Percentiles rank a stretch among this genome's conserved stretches.
These are phyloP conservation scores for Palythoa grandiflora DNA, from an alignment of 92 coral and sea anemone genomes.

Conservation along the genomic window DNA sequence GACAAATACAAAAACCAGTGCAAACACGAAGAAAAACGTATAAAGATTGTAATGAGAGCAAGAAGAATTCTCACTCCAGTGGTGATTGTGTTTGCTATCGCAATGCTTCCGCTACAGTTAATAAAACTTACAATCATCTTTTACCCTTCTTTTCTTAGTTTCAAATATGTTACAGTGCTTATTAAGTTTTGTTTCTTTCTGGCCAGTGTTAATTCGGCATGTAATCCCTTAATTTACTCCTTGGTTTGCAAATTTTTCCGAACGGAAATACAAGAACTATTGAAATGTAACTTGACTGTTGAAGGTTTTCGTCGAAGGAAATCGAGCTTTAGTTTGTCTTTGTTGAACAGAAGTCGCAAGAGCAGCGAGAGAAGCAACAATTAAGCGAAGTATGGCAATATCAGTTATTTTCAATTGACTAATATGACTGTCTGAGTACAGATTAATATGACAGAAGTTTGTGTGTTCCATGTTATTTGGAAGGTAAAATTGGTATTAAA, in stretches of 20 bases:
- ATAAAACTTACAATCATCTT: background rate
- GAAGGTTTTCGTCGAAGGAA: background rate
- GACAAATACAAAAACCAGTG: background rate
- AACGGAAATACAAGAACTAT: background rate
- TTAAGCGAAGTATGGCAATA: background rate
- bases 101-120: background rate
- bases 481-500: too few species aligned
- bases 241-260: slow-evolving; percentile 10
- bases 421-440: too few species aligned
- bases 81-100: slow-evolving; percentile 11
- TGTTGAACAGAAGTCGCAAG: background rate
- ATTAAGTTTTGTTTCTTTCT: slow-evolving; percentile 7
- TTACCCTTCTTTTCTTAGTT: background rate
- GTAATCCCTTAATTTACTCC: slow-evolving; percentile 22
- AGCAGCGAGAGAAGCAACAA: slow-evolving; percentile 7
- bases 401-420: too few species aligned
- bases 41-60: slow-evolving; percentile 24
- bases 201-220: slow-evolving; percentile 16
- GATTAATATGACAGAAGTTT: too few species aligned
- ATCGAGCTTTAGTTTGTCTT: background rate
- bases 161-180: background rate
- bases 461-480: too few species aligned
- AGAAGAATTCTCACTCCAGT: slow-evolving; percentile 34
- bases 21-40: slow-evolving; percentile 12
- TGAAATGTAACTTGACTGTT: background rate